Evolutionary conservation across 2,113 vertebrate species (phyloP).

Genomic region (Pachyramphus minor): DNA sequence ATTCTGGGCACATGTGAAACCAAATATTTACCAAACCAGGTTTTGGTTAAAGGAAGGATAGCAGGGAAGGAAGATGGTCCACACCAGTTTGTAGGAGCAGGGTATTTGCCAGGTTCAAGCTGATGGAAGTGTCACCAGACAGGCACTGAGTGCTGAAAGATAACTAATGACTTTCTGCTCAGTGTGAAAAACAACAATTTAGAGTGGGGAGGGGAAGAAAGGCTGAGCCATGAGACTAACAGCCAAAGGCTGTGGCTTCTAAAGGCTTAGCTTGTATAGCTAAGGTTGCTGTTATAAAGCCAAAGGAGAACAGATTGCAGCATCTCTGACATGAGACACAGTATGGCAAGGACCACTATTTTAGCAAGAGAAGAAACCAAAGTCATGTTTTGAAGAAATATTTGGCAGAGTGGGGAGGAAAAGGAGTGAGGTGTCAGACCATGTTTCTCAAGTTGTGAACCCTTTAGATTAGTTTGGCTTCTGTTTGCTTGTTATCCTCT

Average conservation of each 20-base stretch:
- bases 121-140: not conserved
- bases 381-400: conserved; percentile 33
- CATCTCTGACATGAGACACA: not conserved
- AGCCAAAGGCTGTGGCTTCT: not conserved
- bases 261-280: not conserved
- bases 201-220: not conserved
- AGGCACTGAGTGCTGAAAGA: not conserved
- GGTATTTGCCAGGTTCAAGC: not conserved
- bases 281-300: not conserved
- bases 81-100: not conserved
- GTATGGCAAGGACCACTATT: not conserved
- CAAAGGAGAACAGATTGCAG: not conserved
- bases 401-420: not conserved
- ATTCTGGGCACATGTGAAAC: not conserved
- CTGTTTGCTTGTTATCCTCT: conserved; percentile 18
- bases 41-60: not conserved
- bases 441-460: not conserved
- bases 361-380: not conserved
- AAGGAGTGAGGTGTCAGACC: not conserved
- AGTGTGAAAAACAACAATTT: not conserved
- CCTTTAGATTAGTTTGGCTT: not conserved
- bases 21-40: not conserved
- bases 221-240: not conserved
- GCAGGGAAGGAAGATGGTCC: not conserved
- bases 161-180: not conserved